Evolutionary conservation across 2,888 invertebrate genomes (phyloP).

Genomic region (Oxyteleia sp.): DNA sequence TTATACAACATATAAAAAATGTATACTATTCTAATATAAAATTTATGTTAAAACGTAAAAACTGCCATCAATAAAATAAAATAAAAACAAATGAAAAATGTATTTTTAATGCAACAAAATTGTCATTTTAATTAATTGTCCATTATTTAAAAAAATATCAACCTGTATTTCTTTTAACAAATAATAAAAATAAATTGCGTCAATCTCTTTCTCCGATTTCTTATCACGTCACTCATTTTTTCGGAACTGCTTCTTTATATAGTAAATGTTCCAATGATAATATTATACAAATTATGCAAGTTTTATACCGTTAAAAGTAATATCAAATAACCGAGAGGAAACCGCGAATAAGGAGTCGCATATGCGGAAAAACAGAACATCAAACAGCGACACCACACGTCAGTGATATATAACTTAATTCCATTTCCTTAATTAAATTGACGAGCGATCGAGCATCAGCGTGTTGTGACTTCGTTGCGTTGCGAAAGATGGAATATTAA

Average conservation of each 20-base stretch:
- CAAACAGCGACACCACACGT: constrained; percentile 11
- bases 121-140: too few relatives aligned
- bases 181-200: background rate
- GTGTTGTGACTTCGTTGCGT: background rate
- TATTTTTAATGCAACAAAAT: too few relatives aligned
- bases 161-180: too few relatives aligned
- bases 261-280: background rate
- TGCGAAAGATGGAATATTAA: constrained; percentile 6
- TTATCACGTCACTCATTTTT: background rate
- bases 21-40: too few relatives aligned
- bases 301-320: constrained; percentile 18
- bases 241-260: too few relatives aligned
- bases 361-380: constrained; percentile 26
- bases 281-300: background rate
- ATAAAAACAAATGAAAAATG: too few relatives aligned
- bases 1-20: too few relatives aligned
- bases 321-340: background rate
- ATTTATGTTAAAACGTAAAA: too few relatives aligned
- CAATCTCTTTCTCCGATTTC: background rate
- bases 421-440: constrained; percentile 27
- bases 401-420: constrained; percentile 26
- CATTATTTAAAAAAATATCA: too few relatives aligned
- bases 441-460: constrained; percentile 7
- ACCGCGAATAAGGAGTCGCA: constrained; percentile 1
- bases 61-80: too few relatives aligned